Evolutionary conservation across 2,888 invertebrate genomes (phyloP).

Genomic region (Mythimna lalbum): DNA sequence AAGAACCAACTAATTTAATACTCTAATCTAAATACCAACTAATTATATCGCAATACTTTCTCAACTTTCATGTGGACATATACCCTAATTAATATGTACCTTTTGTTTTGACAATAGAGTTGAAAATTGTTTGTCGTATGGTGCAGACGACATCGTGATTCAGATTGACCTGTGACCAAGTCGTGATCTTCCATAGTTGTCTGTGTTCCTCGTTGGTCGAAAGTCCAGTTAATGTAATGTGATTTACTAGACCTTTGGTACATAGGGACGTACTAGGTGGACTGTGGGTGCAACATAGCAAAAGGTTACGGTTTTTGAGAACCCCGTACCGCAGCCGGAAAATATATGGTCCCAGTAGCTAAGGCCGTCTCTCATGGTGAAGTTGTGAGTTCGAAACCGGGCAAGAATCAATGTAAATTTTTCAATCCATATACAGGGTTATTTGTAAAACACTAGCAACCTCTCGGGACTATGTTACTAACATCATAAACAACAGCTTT

Average conservation of each 20-base stretch:
- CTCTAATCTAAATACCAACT: slow-evolving; percentile 27
- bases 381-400: too few relatives aligned
- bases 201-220: slow-evolving; percentile 54
- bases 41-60: slow-evolving; percentile 40
- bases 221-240: slow-evolving; percentile 56
- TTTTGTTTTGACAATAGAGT: slow-evolving; percentile 12
- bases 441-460: too few relatives aligned
- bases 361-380: too few relatives aligned
- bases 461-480: too few relatives aligned
- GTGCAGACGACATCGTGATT: slow-evolving; percentile 65
- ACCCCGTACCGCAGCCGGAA: too few relatives aligned
- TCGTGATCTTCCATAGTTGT: slow-evolving; percentile 65
- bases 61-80: slow-evolving; percentile 23
- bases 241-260: slow-evolving; percentile 50
- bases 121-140: slow-evolving; percentile 19
- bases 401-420: too few relatives aligned
- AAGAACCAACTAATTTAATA: slow-evolving; percentile 15
- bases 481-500: too few relatives aligned
- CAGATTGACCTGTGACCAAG: slow-evolving; percentile 62
- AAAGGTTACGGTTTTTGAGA: neutral
- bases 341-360: too few relatives aligned
- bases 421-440: too few relatives aligned
- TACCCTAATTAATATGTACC: neutral
- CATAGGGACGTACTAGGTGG: slow-evolving; percentile 18
- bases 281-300: neutral